Conservation (phyloP, 2,888 invertebrate genomes). For the Eristalis arbustorum region DNA sequence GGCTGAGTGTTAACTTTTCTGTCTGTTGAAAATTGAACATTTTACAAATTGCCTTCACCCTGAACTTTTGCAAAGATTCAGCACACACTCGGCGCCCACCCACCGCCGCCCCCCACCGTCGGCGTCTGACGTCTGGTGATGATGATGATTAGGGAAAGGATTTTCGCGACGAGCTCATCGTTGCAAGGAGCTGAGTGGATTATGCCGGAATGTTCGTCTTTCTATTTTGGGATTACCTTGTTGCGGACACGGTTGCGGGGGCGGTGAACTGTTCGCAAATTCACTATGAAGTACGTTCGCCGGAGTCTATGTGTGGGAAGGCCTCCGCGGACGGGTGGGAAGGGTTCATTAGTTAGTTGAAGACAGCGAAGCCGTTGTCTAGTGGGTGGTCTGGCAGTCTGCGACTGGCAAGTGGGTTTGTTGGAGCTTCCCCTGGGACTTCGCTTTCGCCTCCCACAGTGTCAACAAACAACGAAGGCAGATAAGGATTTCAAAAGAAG, state of each 20-base stretch:
- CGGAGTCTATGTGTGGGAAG: not conserved
- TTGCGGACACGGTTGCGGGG: not conserved
- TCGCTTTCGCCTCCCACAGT: too few relatives aligned
- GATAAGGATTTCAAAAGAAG: not conserved
- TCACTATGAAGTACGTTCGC: slow-evolving; percentile 13
- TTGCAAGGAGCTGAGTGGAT: slow-evolving; percentile 10
- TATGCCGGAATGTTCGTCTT: slow-evolving; percentile 8
- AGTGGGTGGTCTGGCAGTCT: not conserved
- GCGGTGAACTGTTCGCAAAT: slow-evolving; percentile 31
- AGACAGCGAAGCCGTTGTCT: not conserved
- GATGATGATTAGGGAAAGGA: slow-evolving; percentile 52
- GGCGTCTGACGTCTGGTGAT: too few relatives aligned
- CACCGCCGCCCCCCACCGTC: too few relatives aligned
- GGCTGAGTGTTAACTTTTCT: slow-evolving; percentile 50
- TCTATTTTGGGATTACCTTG: slow-evolving; percentile 26
- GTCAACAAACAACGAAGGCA: not conserved
- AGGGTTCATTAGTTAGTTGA: slow-evolving; percentile 41
- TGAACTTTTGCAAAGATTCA: slow-evolving; percentile 45
- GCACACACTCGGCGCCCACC: too few relatives aligned
- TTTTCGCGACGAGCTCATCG: slow-evolving; percentile 40
- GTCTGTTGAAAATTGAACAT: slow-evolving; percentile 61
- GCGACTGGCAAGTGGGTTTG: too few relatives aligned
- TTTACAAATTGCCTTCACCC: slow-evolving; percentile 61
- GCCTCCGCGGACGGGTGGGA: not conserved
- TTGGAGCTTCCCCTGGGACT: too few relatives aligned